Evolutionary conservation across 1,140 invertebrate genomes (phyloP).

Genomic region (Cyphomyrmex costatus): DNA sequence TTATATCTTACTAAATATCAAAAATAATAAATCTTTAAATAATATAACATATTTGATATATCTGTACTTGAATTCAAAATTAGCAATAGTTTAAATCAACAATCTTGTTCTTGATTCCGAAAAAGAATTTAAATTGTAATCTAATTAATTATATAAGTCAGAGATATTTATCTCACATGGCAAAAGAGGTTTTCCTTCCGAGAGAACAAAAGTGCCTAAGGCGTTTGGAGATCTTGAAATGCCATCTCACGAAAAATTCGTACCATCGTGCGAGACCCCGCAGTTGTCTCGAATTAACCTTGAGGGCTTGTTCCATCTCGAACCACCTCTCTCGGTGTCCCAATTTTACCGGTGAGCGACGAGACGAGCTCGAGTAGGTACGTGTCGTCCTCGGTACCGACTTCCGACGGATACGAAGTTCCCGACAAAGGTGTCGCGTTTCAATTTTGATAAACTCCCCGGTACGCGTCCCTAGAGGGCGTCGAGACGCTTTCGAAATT

Average conservation of each 20-base stretch:
- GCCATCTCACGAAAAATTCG: conserved; percentile 33
- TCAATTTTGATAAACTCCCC: conserved; percentile 80
- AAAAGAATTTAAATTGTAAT: neutral
- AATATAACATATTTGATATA: neutral
- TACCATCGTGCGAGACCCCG: neutral
- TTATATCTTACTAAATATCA: no score
- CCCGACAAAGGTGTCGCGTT: conserved; percentile 79
- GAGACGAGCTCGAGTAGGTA: conserved; percentile 60
- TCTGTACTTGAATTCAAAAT: neutral
- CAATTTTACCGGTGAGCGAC: conserved; percentile 35
- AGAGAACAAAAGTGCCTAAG: neutral
- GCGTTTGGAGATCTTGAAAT: conserved; percentile 28
- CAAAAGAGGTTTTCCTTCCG: neutral
- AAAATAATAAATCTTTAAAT: no score
- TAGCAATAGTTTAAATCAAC: neutral
- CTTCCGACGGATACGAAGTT: conserved; percentile 69
- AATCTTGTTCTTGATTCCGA: neutral
- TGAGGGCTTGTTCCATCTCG: conserved; percentile 34
- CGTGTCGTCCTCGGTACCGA: conserved; percentile 42
- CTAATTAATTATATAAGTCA: neutral
- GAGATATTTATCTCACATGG: neutral
- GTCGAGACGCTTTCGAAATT: conserved; percentile 74
- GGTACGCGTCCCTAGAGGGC: conserved; percentile 69
- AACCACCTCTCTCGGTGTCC: conserved; percentile 10
- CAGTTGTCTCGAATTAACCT: conserved; percentile 51